Evolutionary conservation across 2,113 vertebrate genomes (phyloP).

Genomic region (Poecilia latipinna): DNA sequence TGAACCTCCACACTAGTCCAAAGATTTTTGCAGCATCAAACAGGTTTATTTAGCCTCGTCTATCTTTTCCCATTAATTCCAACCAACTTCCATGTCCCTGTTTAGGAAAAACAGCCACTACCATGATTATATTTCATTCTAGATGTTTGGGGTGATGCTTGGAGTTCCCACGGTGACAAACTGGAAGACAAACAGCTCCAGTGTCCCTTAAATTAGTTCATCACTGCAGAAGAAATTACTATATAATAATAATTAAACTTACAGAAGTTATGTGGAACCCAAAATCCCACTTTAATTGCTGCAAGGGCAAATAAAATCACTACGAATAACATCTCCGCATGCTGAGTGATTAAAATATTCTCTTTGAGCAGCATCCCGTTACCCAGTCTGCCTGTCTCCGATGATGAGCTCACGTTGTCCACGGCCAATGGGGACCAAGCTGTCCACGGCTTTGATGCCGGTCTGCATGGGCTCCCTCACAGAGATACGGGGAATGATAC

Average conservation of each 20-base stretch:
- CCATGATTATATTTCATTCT: too few relatives aligned
- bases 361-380: constrained; percentile 36
- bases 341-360: constrained; percentile 13
- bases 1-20: too few relatives aligned
- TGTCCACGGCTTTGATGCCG: constrained; percentile 98
- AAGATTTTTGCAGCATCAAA: too few relatives aligned
- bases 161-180: neutral
- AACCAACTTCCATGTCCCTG: too few relatives aligned
- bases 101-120: too few relatives aligned
- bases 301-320: neutral
- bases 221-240: neutral
- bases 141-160: too few relatives aligned
- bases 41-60: too few relatives aligned
- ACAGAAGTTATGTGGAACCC: neutral
- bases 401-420: constrained; percentile 98
- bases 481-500: constrained; percentile 97
- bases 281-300: neutral
- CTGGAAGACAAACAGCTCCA: neutral
- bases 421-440: constrained; percentile 95
- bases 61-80: too few relatives aligned
- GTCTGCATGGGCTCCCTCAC: constrained; percentile 98
- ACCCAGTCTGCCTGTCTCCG: constrained; percentile 97
- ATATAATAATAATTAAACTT: neutral
- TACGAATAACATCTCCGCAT: neutral
- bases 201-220: neutral